Percentiles rank a stretch among this genome's conserved stretches.
These are phyloP conservation scores for Sympetrum striolatum DNA, from an alignment of 2,888 invertebrate genomes.

Conservation along the genomic window DNA sequence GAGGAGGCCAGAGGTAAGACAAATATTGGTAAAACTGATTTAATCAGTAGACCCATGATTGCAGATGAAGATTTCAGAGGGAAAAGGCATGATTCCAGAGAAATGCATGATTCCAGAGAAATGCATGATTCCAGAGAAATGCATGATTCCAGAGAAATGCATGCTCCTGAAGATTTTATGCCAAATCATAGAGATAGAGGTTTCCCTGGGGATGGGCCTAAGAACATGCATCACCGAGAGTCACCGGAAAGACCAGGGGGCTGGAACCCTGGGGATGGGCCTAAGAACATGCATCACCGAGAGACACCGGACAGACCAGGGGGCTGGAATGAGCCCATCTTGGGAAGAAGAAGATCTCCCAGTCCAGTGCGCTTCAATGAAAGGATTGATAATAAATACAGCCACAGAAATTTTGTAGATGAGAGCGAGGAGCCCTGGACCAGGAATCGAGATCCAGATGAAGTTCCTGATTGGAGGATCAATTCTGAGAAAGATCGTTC, in stretches of 20 bases:
- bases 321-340: background rate
- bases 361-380: background rate
- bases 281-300: background rate
- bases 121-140: background rate
- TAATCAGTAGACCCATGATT: background rate
- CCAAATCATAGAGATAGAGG: background rate
- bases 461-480: background rate
- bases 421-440: background rate
- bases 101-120: no score
- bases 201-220: background rate
- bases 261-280: background rate
- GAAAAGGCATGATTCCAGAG: background rate
- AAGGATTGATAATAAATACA: background rate
- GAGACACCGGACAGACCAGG: background rate
- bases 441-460: background rate
- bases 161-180: background rate
- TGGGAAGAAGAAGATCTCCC: background rate
- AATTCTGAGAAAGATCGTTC: background rate
- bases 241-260: background rate
- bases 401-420: background rate
- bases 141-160: background rate
- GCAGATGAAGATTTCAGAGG: background rate
- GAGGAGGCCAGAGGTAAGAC: background rate
- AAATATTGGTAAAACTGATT: background rate
- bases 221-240: background rate